phyloP scores from a whole-genome alignment of 2,797 vertebrate species.

The Australoheros facetus region DNA sequence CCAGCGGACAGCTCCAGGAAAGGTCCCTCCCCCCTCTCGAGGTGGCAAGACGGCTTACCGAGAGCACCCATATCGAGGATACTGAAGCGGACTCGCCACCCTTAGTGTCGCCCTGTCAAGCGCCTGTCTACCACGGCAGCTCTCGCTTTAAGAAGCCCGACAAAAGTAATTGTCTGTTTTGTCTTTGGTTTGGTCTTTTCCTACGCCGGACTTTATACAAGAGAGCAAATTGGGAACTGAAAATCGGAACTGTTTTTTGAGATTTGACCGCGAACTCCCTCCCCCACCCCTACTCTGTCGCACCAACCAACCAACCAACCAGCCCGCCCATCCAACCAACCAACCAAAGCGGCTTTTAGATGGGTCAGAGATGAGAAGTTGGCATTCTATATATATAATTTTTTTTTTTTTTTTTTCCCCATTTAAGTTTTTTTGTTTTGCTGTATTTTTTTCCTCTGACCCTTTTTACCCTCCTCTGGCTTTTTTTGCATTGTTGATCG shows the following conservation, averaged over 20 bases:
- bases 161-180: constrained; percentile 99
- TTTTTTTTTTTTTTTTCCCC: constrained; percentile 43
- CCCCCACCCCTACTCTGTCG: constrained; percentile 47
- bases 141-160: constrained; percentile 94
- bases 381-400: constrained; percentile 50
- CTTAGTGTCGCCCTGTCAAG: constrained; percentile 89
- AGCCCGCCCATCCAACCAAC: constrained; percentile 23
- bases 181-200: constrained; percentile 80
- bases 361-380: constrained; percentile 84
- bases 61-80: constrained; percentile 96
- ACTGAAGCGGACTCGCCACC: constrained; percentile 87
- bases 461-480: constrained; percentile 66
- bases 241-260: constrained; percentile 75
- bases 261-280: constrained; percentile 60
- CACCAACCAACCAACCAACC: constrained; percentile 35
- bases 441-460: constrained; percentile 73
- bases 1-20: constrained; percentile 82
- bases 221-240: constrained; percentile 74
- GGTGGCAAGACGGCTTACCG: constrained; percentile 92
- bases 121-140: constrained; percentile 95
- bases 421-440: constrained; percentile 68
- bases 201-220: constrained; percentile 83
- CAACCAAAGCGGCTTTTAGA: constrained; percentile 70
- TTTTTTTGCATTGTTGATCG: constrained; percentile 81
- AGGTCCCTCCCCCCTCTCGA: constrained; percentile 87